These are phyloP conservation scores for Bombus confusus DNA, from an alignment of 1,140 invertebrate species.

Conservation along the genomic window DNA sequence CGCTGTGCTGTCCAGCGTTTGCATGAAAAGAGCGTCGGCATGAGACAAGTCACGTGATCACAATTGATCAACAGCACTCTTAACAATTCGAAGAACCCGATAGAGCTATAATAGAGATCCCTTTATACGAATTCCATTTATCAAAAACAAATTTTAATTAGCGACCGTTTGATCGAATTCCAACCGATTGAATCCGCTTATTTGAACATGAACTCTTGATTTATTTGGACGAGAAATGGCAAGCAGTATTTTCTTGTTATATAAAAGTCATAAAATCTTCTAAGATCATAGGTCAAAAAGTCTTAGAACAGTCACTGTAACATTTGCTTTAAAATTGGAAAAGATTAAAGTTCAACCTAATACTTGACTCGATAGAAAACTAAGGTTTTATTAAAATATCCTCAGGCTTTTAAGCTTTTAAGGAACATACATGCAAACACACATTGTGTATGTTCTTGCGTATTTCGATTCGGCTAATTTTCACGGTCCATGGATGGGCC, in stretches of 20 bases:
- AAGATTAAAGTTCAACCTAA: too few species aligned
- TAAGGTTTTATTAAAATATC: too few species aligned
- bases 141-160: not conserved
- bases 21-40: not conserved
- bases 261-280: not conserved
- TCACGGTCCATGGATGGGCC: too few species aligned
- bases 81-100: not conserved
- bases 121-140: not conserved
- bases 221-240: not conserved
- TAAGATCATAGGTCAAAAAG: too few species aligned
- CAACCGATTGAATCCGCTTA: not conserved
- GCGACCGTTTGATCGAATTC: not conserved
- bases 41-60: not conserved
- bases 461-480: too few species aligned
- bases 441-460: too few species aligned
- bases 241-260: not conserved
- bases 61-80: not conserved
- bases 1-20: not conserved
- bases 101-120: not conserved
- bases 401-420: too few species aligned
- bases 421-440: too few species aligned
- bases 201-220: not conserved
- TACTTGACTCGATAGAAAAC: not conserved
- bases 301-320: too few species aligned
- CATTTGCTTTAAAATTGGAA: too few species aligned